Conservation (phyloP, 92 coral and sea anemone species). For the Pocillopora grandis region DNA sequence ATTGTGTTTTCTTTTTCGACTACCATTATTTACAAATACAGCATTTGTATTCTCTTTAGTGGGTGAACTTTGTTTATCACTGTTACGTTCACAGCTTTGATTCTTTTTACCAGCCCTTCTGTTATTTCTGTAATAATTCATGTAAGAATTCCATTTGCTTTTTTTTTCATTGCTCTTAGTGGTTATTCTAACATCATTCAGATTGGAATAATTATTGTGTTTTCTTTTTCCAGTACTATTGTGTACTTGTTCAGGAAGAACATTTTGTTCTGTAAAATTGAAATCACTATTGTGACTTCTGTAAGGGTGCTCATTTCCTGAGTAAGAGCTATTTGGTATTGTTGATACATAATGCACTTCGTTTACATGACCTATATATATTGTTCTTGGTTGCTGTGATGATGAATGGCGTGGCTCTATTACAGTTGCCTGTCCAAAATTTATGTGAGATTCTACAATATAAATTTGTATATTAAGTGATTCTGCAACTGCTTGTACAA, state of each 20-base stretch:
- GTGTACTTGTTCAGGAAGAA: slow-evolving; percentile 16
- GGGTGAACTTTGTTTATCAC: no score
- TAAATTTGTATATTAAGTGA: slow-evolving; percentile 13
- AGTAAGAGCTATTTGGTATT: slow-evolving; percentile 5
- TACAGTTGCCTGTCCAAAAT: slow-evolving; percentile 35
- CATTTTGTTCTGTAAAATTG: slow-evolving; percentile 6
- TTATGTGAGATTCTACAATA: slow-evolving; percentile 22
- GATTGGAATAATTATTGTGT: no score
- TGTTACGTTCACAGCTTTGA: no score
- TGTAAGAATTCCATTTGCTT: no score
- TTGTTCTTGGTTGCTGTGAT: slow-evolving; percentile 33
- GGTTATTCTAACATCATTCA: no score
- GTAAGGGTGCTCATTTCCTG: slow-evolving; percentile 1
- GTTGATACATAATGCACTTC: slow-evolving; percentile 6
- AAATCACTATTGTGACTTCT: neutral
- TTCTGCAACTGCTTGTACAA: slow-evolving; percentile 39
- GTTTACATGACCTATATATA: no score
- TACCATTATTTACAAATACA: no score
- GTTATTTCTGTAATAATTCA: no score
- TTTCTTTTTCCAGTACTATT: slow-evolving; percentile 1
- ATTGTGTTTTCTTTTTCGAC: no score
- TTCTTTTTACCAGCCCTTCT: no score
- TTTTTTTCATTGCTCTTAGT: no score
- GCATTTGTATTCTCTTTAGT: no score
- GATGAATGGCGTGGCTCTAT: slow-evolving; percentile 19